Percentiles rank a stretch among this genome's conserved stretches.
These are phyloP conservation scores for Salvator merianae DNA, from an alignment of 2,113 vertebrate species.

Conservation along the genomic window DNA sequence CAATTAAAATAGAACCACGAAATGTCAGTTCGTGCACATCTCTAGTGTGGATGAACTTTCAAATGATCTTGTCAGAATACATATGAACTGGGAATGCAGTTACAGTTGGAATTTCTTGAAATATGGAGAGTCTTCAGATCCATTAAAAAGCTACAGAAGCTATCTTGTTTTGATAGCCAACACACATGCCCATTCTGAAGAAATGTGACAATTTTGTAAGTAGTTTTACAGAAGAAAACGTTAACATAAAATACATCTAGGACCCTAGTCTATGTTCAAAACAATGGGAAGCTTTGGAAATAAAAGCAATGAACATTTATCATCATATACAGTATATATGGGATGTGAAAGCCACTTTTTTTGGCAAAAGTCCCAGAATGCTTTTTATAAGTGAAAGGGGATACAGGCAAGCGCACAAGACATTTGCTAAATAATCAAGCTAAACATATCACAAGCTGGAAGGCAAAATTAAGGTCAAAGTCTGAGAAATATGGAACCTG, in stretches of 20 bases:
- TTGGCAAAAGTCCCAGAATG: constrained; percentile 50
- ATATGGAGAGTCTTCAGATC: neutral
- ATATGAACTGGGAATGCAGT: neutral
- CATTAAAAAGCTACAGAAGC: constrained; percentile 23
- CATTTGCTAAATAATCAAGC: constrained; percentile 35
- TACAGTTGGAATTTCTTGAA: neutral
- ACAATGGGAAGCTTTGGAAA: constrained; percentile 25
- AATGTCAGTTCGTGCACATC: too few species aligned
- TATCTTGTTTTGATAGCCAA: constrained; percentile 15
- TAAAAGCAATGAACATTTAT: constrained; percentile 32
- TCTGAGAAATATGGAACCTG: constrained; percentile 32
- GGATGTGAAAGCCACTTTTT: constrained; percentile 33
- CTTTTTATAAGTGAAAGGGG: constrained; percentile 37
- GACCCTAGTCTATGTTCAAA: constrained; percentile 28
- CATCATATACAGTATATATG: constrained; percentile 27
- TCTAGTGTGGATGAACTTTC: too few species aligned
- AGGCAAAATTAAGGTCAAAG: constrained; percentile 54
- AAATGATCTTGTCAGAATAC: too few species aligned
- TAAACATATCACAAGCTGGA: constrained; percentile 24
- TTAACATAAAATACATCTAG: constrained; percentile 28
- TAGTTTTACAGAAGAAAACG: constrained; percentile 29
- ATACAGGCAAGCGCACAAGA: constrained; percentile 44
- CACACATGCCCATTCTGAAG: constrained; percentile 29
- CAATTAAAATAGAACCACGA: too few species aligned
- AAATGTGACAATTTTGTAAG: constrained; percentile 27